Evolutionary conservation across 2,888 invertebrate species (phyloP), one percentile per base, ranked within the genome.

Genomic region (Ligdia adustata): DNA sequence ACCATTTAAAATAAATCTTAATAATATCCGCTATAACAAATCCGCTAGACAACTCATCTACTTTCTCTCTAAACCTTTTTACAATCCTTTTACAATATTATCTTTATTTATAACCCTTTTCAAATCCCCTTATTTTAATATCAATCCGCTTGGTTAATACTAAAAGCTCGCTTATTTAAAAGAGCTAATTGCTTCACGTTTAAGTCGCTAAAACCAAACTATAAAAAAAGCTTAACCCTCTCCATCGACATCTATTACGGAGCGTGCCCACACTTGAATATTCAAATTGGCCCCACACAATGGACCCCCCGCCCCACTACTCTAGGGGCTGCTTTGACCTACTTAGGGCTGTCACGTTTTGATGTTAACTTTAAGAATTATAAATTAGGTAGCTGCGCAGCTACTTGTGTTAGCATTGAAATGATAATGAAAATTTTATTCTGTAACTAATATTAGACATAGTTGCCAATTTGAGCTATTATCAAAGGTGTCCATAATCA

Each of bases 231-330:
- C 34, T 47, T 52, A 55, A 57, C 55, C 50, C 64, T 57, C 52
- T 55, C 60, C 62, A 80, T 79, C 74, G 75, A 75, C 77, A 69
- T 74, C 74, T 72, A 75, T 75, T 74, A 72, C 72, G 60, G 69
- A 72, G 64, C 75, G 71, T 74, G 72, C 72, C 73, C 72, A 75
- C 75, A 76, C 82, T 83, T 81, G 79, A 79, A 82, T 84, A 86
- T 86, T 85, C 79, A 85, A 84, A 85, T 83, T 75, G 75, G 72
- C 69, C 62, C 63, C 50, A 69, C 72, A 83, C 80, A 82, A 81
- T 79, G 64, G 71, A 64, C 3, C 62, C 64, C 48, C 56, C 50
- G 50, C 52, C 57, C 49, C 52, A 60, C 48, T 48, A 60, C 61
- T 59, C 62, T 52, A 46, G 60, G 60, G 67, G 62, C 66, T 59